Conservation (phyloP, 2,797 vertebrate species). For the Chelidonichthys spinosus region DNA sequence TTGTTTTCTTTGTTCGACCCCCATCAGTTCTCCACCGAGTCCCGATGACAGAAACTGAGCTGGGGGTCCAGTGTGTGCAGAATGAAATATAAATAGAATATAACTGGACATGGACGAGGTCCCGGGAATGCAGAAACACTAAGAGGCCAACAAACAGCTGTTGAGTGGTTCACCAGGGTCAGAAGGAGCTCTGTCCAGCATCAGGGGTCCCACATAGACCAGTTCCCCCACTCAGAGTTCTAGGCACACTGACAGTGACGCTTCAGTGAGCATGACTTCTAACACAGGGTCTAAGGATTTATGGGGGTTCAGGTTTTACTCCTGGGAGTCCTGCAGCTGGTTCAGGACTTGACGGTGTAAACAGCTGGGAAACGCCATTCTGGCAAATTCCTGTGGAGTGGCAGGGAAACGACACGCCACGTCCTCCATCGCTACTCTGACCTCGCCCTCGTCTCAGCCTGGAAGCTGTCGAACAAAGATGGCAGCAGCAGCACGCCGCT, state of each 20-base stretch:
- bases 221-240: not conserved
- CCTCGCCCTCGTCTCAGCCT: too few species aligned
- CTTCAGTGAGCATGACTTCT: conserved; percentile 1
- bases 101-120: conserved; percentile 3
- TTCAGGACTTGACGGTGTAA: not conserved
- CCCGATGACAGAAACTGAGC: not conserved
- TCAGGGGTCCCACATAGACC: conserved; percentile 5
- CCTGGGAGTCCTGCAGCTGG: conserved; percentile 8
- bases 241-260: conserved; percentile 3
- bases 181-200: not conserved
- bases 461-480: too few species aligned
- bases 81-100: not conserved
- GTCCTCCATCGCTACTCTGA: too few species aligned
- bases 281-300: conserved; percentile 29
- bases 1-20: conserved; percentile 10
- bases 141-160: conserved; percentile 55
- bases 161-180: conserved; percentile 37
- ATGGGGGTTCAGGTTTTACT: conserved; percentile 26
- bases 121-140: conserved; percentile 57
- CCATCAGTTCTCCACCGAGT: too few species aligned
- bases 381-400: conserved; percentile 15
- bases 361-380: not conserved
- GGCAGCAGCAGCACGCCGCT: too few species aligned
- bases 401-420: conserved; percentile 3
- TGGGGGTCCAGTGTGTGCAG: too few species aligned